Base-by-base conservation (phyloP, 2,113 vertebrate species). In the Speoplatyrhinus poulsoni region DNA sequence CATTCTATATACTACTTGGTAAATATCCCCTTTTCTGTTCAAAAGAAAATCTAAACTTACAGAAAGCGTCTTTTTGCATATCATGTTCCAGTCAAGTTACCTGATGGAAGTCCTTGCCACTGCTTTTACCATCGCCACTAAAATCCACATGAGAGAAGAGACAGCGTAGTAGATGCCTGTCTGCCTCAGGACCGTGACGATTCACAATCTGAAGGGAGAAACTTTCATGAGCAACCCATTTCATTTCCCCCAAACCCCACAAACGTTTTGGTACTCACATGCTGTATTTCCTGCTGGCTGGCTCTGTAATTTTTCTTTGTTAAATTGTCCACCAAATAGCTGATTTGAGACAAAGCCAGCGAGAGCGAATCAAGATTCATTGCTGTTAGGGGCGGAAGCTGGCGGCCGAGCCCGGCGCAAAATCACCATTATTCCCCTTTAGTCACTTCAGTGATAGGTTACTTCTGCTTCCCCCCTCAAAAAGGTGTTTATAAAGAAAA, bases 381-480 rank as follows among this genome's bases (percentile, higher is more conserved):
- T 99, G 98, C 98, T 99, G 96, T 93, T 98, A 92, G 96, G 98
- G 98, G 98, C 97, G 96, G 98, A 99, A 99, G 97, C 97, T 97
- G 96, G 97, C 96, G 95, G 97, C 96, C 96, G 98, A 96, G 98
- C 95, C 95, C 95, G 96, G 98, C 97, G 98, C 97, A 98, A 99
- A 99, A 99, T 99, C 96, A 98, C 96, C 98, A 99, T 99, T 99
- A 99, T 99, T 99, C 98, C 98, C 98, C 97, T 98, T 98, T 99
- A 94, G 96, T 99, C 96, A 96, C 97, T 94, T 95, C 97, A 96
- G 95, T 95, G 95, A 96, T 95, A 96, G 91, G 95, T 95, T 95
- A 98, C 95, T 95, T 94, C 89, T 93, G 93, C 94, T 86, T 94
- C 93, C 90, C 91, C 90, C 93, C 91, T 91, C 88, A 82, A 94